A percentile compares a stretch with the other conserved stretches of the same genome.
phyloP scores from a whole-genome alignment of 2,888 invertebrate genomes.

The Drosophila differens region DNA sequence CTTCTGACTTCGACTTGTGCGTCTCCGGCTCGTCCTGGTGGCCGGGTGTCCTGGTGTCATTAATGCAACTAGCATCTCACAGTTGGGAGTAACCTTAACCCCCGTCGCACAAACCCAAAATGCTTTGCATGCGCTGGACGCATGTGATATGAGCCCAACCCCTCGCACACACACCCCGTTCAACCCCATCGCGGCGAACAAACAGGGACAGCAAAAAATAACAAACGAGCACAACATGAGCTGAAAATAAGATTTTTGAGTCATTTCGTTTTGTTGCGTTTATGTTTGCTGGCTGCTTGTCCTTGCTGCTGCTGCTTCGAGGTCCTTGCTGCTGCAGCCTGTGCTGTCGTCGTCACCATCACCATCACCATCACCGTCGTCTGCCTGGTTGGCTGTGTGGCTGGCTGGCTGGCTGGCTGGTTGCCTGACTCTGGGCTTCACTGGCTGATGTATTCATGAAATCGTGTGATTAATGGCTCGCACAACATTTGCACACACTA shows the following conservation, averaged over 20 bases:
- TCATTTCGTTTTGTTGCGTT: slow-evolving; percentile 80
- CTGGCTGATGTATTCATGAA: slow-evolving; percentile 85
- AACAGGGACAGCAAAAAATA: slow-evolving; percentile 59
- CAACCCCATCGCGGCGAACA: slow-evolving; percentile 44
- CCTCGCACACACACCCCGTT: neutral
- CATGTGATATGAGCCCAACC: slow-evolving; percentile 60
- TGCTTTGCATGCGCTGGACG: slow-evolving; percentile 58
- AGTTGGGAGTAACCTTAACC: slow-evolving; percentile 38
- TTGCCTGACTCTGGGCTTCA: slow-evolving; percentile 67
- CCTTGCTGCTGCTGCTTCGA: slow-evolving; percentile 26
- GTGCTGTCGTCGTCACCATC: slow-evolving; percentile 45
- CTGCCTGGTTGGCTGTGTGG: slow-evolving; percentile 10
- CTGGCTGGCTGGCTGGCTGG: slow-evolving; percentile 47
- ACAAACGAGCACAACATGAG: slow-evolving; percentile 80
- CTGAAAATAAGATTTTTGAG: slow-evolving; percentile 82
- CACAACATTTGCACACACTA: slow-evolving; percentile 84
- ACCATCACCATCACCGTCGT: neutral
- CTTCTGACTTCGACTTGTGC: slow-evolving; percentile 74
- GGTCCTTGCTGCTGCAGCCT: slow-evolving; percentile 25
- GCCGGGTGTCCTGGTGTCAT: slow-evolving; percentile 71
- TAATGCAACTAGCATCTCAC: slow-evolving; percentile 73
- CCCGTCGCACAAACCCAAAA: slow-evolving; percentile 35
- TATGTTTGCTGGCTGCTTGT: slow-evolving; percentile 50
- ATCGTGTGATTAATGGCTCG: slow-evolving; percentile 85
- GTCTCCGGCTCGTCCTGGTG: slow-evolving; percentile 50